Percentiles rank a stretch among this genome's conserved stretches.
These are phyloP conservation scores for Formica aserva DNA, from an alignment of 2,888 invertebrate genomes.

Conservation along the genomic window DNA sequence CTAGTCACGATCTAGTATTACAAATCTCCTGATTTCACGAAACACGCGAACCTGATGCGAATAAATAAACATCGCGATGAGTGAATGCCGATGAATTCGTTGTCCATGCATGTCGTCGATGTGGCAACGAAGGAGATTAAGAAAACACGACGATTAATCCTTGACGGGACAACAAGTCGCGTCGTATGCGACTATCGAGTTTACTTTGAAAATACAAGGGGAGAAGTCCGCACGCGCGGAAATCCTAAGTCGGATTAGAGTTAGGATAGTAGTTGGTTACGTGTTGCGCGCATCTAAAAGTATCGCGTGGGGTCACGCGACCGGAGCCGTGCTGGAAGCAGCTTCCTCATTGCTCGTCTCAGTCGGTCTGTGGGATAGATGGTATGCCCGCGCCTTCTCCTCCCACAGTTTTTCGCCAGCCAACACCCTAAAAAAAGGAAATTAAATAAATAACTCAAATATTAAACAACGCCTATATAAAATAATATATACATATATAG, in stretches of 20 bases:
- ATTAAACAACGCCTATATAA: too few species aligned
- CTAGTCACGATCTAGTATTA: constrained; percentile 31
- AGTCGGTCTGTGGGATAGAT: constrained; percentile 74
- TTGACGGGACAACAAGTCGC: constrained; percentile 3
- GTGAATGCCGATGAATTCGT: constrained; percentile 28
- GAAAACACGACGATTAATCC: constrained; percentile 45
- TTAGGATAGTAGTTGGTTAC: constrained; percentile 31
- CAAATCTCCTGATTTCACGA: constrained; percentile 22
- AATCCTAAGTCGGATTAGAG: constrained; percentile 55
- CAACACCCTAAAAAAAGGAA: constrained; percentile 77
- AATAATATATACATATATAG: background rate
- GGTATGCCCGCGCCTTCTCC: constrained; percentile 81
- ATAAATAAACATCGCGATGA: constrained; percentile 35
- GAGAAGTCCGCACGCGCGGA: constrained; percentile 1
- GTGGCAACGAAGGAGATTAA: constrained; percentile 34
- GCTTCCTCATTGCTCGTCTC: constrained; percentile 78
- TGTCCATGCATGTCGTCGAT: constrained; percentile 4
- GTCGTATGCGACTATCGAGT: constrained; percentile 27
- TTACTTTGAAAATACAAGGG: constrained; percentile 36
- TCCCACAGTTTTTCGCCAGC: constrained; percentile 83
- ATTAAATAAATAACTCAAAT: background rate
- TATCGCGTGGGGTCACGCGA: constrained; percentile 81
- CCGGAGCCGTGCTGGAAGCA: constrained; percentile 76
- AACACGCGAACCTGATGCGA: constrained; percentile 7
- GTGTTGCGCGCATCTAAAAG: constrained; percentile 76